Base-by-base conservation (phyloP, 2,113 vertebrate genomes). In the Gopherus evgoodei region DNA sequence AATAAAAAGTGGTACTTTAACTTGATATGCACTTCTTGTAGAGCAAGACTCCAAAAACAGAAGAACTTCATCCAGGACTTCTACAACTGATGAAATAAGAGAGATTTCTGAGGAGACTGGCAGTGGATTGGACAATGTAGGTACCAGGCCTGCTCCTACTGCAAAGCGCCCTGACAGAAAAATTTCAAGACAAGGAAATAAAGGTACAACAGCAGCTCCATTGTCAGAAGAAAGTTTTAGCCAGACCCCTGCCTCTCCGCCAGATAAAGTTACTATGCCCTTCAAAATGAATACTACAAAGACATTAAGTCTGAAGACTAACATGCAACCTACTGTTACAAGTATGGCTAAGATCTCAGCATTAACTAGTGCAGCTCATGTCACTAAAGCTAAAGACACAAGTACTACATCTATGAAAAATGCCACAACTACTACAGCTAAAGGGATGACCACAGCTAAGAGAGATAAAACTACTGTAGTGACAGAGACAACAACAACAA, bases 11-110 rank as follows among this genome's bases (percentile, higher is more conserved):
- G 53, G 0, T 1, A 3, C 4, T 38, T 50, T 76, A 94, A 93
- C 35, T 53, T 21, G 83, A 93, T 11, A 44, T 49, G 5, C 50
- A 0, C 72, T 49, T 82, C 35, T 62, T 69, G n/a, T 50, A 98
- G 97, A 62, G 86, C 91, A 92, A 96, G 95, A 97, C 22, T 88
- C 84, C 47, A 93, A 96, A 91, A 96, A 92, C 90, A 93, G 69
- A 85, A 95, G 8, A 91, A 80, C 89, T n/a, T 91, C 92, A 87
- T 96, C 91, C 65, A 95, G 90, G 47, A 84, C 93, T 78, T 11
- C 57, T 17, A 88, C 21, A 31, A 49, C 81, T 42, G 80, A 88
- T 84, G 81, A 38, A 31, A 54, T 56, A 35, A 84, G 44, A 84
- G 81, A 84, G 25, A 80, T 84, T 56, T 92, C 69, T 62, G 96